These are phyloP conservation scores for Carettochelys insculpta DNA, from an alignment of 2,113 vertebrate genomes.

Conservation along the genomic window DNA sequence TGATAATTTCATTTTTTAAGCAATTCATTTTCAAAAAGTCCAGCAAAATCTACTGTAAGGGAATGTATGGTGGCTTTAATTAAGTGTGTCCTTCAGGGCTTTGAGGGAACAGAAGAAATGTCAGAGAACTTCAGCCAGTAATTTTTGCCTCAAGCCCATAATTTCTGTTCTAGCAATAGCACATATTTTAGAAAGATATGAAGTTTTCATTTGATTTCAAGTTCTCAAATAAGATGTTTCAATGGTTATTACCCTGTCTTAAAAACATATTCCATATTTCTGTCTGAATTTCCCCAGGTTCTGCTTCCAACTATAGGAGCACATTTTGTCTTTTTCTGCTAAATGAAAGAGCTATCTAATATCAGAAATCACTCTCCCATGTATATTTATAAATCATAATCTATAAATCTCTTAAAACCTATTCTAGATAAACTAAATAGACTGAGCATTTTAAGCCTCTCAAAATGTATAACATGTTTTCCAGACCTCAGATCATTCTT, in stretches of 20 bases:
- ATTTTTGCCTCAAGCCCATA: background rate
- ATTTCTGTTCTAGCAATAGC: background rate
- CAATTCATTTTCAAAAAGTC: background rate
- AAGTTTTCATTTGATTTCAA: background rate
- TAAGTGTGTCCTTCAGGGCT: background rate
- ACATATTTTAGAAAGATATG: background rate
- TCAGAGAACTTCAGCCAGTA: background rate
- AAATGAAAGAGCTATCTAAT: background rate
- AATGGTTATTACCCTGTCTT: background rate
- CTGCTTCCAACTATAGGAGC: background rate
- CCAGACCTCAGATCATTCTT: background rate
- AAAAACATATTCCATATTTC: background rate
- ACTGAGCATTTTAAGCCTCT: background rate
- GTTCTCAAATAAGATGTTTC: background rate
- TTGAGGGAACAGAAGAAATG: background rate
- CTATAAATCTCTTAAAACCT: background rate
- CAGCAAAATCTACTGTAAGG: background rate
- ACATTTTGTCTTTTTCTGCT: background rate
- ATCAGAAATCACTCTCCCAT: background rate
- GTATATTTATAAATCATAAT: background rate
- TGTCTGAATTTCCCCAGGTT: background rate
- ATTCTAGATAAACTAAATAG: background rate
- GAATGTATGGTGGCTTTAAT: background rate
- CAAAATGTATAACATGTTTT: background rate
- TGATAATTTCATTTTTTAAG: background rate